These are phyloP conservation scores for Brachionus calyciflorus DNA, from an alignment of 1,140 invertebrate species.

Conservation along the genomic window DNA sequence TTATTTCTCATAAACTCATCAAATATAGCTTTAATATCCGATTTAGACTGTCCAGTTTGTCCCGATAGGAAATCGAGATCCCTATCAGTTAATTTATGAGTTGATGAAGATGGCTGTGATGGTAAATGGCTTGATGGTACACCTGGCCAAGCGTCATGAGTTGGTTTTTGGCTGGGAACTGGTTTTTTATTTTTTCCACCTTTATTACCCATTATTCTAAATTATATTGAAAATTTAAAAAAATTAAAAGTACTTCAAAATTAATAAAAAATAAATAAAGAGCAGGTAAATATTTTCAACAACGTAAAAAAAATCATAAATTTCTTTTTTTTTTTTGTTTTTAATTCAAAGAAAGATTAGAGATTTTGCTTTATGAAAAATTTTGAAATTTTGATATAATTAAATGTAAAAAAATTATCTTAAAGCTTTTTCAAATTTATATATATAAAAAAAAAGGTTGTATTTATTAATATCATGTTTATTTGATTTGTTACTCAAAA, in stretches of 20 bases:
- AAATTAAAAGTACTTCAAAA: neutral
- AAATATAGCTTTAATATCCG: constrained; percentile 29
- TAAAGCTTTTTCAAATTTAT: too few species aligned
- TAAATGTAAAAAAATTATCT: too few species aligned
- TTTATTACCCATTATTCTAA: constrained; percentile 14
- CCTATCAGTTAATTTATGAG: neutral
- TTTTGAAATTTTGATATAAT: too few species aligned
- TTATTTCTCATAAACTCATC: neutral
- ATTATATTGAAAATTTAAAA: neutral
- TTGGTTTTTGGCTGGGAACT: neutral
- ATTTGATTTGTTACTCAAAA: too few species aligned
- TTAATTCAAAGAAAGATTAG: too few species aligned
- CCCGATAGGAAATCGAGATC: neutral
- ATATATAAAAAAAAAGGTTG: too few species aligned
- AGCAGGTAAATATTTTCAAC: too few species aligned
- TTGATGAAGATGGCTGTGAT: neutral
- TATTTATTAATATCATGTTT: too few species aligned
- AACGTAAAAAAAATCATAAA: too few species aligned
- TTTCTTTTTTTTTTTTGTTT: too few species aligned
- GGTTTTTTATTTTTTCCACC: neutral
- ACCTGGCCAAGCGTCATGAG: neutral
- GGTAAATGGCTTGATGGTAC: neutral
- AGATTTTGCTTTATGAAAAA: too few species aligned
- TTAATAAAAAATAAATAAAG: too few species aligned
- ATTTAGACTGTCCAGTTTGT: neutral